Evolutionary conservation across 2,797 vertebrate species (phyloP).

Genomic region (Eutrigla gurnardus): DNA sequence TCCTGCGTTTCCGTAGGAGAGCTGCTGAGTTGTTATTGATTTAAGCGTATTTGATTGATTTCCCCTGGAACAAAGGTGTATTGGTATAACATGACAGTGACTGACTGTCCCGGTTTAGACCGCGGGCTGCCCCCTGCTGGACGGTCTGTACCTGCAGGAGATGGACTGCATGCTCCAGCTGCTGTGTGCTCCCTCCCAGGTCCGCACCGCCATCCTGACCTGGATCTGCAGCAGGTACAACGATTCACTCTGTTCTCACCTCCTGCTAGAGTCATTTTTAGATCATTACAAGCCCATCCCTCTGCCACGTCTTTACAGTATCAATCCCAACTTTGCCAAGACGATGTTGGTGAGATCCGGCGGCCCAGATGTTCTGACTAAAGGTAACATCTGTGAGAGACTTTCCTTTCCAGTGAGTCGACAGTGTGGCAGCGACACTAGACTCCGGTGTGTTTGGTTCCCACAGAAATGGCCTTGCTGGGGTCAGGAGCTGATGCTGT

Average conservation of each 20-base stretch:
- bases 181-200: constrained; percentile 86
- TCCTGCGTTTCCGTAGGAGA: too few species aligned
- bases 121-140: constrained; percentile 84
- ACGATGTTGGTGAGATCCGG: constrained; percentile 37
- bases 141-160: constrained; percentile 84
- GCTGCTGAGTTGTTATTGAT: too few species aligned
- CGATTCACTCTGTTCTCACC: background rate
- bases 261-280: background rate
- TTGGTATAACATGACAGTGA: too few species aligned
- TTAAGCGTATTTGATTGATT: too few species aligned
- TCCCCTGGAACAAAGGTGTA: too few species aligned
- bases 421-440: too few species aligned
- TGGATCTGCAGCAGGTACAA: constrained; percentile 88
- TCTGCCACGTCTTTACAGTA: constrained; percentile 60
- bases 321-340: constrained; percentile 75
- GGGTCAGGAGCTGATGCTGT: constrained; percentile 88
- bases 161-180: constrained; percentile 83
- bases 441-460: background rate
- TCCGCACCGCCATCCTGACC: constrained; percentile 87
- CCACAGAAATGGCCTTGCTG: constrained; percentile 84
- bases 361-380: constrained; percentile 65
- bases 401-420: background rate
- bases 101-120: constrained; percentile 65
- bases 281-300: accelerated
- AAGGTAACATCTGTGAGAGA: constrained; percentile 62